A percentile compares a stretch with the other conserved stretches of the same genome.
Evolutionary conservation across 2,113 vertebrate species (phyloP).

Genomic region (Aegotheles bennettii): DNA sequence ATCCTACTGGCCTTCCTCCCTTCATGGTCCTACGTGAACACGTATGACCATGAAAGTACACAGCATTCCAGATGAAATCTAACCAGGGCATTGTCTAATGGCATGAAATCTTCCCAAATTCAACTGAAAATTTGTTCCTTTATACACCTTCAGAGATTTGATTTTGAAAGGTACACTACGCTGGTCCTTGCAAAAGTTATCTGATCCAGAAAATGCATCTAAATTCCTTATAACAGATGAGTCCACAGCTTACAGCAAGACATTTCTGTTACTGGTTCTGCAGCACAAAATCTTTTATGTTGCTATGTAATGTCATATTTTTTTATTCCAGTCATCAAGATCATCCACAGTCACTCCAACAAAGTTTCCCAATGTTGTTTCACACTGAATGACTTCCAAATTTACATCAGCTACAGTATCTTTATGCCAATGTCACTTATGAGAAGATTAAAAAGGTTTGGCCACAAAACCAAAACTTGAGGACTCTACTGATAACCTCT

Average conservation of each 20-base stretch:
- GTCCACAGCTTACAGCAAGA: neutral
- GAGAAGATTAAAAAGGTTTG: neutral
- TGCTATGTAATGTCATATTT: neutral
- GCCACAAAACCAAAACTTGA: neutral
- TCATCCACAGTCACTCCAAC: neutral
- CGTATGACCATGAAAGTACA: fast-evolving
- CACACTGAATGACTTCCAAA: neutral
- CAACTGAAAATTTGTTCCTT: neutral
- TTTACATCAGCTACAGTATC: neutral
- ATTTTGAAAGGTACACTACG: neutral
- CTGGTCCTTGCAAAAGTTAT: neutral
- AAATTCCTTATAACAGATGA: neutral
- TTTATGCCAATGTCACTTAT: neutral
- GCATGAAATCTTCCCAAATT: neutral
- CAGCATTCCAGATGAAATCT: neutral
- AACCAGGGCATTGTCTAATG: neutral
- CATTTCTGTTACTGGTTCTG: neutral
- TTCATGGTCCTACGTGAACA: neutral
- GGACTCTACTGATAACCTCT: neutral
- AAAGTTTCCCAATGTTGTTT: neutral
- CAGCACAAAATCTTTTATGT: neutral
- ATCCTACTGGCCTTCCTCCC: neutral
- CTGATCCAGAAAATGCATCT: neutral
- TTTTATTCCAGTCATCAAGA: neutral
- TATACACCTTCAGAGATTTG: neutral